Evolutionary conservation across 2,888 invertebrate species (phyloP).

Genomic region (Amblyjoppa proteus): DNA sequence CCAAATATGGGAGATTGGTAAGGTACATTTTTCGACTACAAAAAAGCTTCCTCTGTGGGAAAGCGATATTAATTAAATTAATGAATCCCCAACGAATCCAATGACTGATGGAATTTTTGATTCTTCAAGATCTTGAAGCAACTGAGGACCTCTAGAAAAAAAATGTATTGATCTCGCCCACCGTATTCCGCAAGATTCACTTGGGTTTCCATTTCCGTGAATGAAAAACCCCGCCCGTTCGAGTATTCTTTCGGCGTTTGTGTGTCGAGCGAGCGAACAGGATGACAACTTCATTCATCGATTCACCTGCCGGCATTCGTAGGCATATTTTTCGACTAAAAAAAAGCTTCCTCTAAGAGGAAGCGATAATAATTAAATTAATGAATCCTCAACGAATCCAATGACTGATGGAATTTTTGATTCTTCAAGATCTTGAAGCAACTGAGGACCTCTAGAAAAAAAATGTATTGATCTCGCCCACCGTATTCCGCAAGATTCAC

Average conservation of each 20-base stretch:
- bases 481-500: neutral
- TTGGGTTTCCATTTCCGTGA: slow-evolving; percentile 57
- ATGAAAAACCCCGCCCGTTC: slow-evolving; percentile 55
- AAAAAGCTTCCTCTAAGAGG: too few relatives aligned
- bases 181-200: neutral
- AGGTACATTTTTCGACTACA: too few relatives aligned
- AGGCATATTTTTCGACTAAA: neutral
- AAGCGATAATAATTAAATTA: too few relatives aligned
- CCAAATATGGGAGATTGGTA: too few relatives aligned
- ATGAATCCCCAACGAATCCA: too few relatives aligned
- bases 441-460: neutral
- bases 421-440: neutral
- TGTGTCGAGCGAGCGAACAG: slow-evolving; percentile 49
- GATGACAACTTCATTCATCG: slow-evolving; percentile 73
- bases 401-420: neutral
- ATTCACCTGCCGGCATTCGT: slow-evolving; percentile 68
- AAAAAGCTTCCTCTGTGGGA: too few relatives aligned
- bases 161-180: neutral
- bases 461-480: neutral
- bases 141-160: neutral
- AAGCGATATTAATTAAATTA: too few relatives aligned
- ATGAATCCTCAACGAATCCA: too few relatives aligned
- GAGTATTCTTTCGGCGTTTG: slow-evolving; percentile 63
- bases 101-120: neutral
- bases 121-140: neutral